Percentiles rank a stretch among this genome's conserved stretches.
Conservation (phyloP, 2,113 vertebrate species). For the Tautogolabrus adspersus region DNA sequence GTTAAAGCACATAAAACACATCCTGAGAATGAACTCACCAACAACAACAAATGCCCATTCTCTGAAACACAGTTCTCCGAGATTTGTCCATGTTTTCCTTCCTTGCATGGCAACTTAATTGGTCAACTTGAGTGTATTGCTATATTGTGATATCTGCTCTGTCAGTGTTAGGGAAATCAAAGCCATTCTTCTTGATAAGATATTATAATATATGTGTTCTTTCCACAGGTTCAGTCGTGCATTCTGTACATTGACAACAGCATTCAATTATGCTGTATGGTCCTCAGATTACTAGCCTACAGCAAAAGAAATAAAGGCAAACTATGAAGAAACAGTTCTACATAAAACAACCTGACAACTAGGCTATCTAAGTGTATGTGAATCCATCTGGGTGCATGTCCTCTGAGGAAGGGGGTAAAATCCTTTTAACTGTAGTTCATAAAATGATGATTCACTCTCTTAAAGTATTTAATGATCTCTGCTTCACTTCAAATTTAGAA, state of each 20-base stretch:
- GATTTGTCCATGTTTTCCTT: neutral
- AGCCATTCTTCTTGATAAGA: too few species aligned
- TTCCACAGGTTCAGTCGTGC: neutral
- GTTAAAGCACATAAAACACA: constrained; percentile 15
- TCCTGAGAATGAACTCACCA: constrained; percentile 15
- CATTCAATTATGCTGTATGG: neutral
- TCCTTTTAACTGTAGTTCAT: constrained; percentile 46
- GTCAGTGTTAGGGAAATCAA: too few species aligned
- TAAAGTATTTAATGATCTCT: constrained; percentile 16
- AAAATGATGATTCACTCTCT: constrained; percentile 31
- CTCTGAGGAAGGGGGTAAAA: constrained; percentile 60
- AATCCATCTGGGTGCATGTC: constrained; percentile 67
- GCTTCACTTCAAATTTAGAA: constrained; percentile 20
- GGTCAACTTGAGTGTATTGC: too few species aligned
- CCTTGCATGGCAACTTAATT: too few species aligned
- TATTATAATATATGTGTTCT: too few species aligned
- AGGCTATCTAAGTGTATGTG: constrained; percentile 67
- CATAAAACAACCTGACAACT: constrained; percentile 49
- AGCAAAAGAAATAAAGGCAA: constrained; percentile 42
- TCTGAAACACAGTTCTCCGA: neutral
- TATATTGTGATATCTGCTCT: too few species aligned
- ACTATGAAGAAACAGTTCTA: constrained; percentile 54
- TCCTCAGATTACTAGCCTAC: constrained; percentile 11
- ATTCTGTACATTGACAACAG: neutral
- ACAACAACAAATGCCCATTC: neutral